Evolutionary conservation across 2,888 invertebrate species (phyloP).

Genomic region (Drosophila anceps): DNA sequence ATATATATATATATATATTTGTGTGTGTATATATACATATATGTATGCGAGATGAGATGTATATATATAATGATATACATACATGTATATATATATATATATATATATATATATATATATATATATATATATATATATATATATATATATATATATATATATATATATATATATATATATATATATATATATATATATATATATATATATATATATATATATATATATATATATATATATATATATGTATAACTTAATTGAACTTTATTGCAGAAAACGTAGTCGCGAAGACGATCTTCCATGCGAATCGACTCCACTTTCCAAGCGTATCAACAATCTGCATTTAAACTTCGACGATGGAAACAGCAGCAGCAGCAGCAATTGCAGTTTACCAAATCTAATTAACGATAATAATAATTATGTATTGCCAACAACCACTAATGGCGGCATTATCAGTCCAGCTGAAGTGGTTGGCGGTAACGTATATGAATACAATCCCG

Average conservation of each 20-base stretch:
- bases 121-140: neutral
- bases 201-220: neutral
- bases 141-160: neutral
- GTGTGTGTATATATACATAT: neutral
- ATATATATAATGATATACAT: no score
- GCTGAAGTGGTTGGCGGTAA: constrained; percentile 31
- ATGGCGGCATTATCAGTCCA: constrained; percentile 31
- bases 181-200: neutral
- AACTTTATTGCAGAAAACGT: constrained; percentile 88
- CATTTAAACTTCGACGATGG: constrained; percentile 87
- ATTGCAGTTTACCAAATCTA: constrained; percentile 55
- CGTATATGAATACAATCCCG: constrained; percentile 88
- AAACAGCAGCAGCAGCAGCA: constrained; percentile 71
- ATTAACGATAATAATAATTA: constrained; percentile 64
- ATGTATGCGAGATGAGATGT: no score
- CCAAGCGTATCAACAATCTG: constrained; percentile 95
- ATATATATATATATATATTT: neutral
- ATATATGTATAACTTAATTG: neutral
- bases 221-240: neutral
- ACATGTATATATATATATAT: neutral
- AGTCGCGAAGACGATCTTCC: constrained; percentile 90
- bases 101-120: neutral
- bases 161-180: no score
- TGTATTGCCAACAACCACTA: constrained; percentile 45
- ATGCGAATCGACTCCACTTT: constrained; percentile 93